phyloP scores from a whole-genome alignment of 2,888 invertebrate genomes.

The Andrena dorsata region DNA sequence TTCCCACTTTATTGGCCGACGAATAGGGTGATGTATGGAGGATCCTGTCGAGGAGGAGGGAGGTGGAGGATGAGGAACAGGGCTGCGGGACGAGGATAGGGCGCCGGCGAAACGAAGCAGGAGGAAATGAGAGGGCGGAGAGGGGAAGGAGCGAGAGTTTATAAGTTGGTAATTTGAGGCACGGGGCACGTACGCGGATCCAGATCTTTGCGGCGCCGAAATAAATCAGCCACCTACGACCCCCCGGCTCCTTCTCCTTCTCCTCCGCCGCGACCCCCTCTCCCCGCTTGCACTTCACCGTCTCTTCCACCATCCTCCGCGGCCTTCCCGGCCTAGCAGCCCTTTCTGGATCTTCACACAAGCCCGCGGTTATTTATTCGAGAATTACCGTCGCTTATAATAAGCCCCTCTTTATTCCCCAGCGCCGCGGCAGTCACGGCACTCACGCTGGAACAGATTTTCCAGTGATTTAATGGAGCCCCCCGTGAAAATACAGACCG shows the following conservation, averaged over 20 bases:
- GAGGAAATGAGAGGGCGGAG: constrained; percentile 27
- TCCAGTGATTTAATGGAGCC: constrained; percentile 84
- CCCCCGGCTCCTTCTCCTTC: constrained; percentile 50
- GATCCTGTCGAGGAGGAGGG: constrained; percentile 46
- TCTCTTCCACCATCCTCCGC: constrained; percentile 40
- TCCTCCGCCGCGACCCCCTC: constrained; percentile 49
- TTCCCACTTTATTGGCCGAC: constrained; percentile 62
- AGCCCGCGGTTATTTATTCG: constrained; percentile 84
- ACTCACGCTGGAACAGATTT: constrained; percentile 82
- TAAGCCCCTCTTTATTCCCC: constrained; percentile 84
- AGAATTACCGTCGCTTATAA: constrained; percentile 85
- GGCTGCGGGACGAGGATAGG: constrained; percentile 20
- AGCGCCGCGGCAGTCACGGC: constrained; percentile 76
- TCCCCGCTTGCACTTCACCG: constrained; percentile 22
- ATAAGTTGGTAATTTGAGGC: constrained; percentile 85
- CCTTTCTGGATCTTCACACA: constrained; percentile 78
- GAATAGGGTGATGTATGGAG: constrained; percentile 66
- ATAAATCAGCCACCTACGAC: constrained; percentile 84
- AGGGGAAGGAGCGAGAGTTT: constrained; percentile 76
- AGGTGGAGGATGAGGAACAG: constrained; percentile 4
- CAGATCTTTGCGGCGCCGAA: constrained; percentile 84
- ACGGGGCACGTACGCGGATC: constrained; percentile 84
- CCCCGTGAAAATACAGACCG: constrained; percentile 73
- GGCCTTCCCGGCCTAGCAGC: constrained; percentile 52
- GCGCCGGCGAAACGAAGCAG: constrained; percentile 16